Base-by-base conservation (phyloP, 2,888 invertebrate genomes). In the Cataglyphis livida region DNA sequence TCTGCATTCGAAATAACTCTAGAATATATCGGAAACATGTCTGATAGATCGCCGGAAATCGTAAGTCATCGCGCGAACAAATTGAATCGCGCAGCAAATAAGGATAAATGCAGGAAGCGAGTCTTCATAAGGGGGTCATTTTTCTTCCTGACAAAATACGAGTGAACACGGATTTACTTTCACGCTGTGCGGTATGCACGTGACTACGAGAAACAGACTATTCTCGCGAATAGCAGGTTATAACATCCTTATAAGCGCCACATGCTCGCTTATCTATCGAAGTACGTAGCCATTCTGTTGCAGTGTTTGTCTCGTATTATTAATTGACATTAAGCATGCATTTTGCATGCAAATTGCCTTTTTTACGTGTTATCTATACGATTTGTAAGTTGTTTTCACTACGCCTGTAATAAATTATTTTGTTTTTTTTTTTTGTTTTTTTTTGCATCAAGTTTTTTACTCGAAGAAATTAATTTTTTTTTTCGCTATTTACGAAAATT, bases 11-110 rank as follows among this genome's bases (percentile, higher is more conserved):
- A n/a, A n/a, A 35, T 38, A 12, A 35, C 57, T 21, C 18, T 57
- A 18, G 21, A 51, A 71, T 32, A 32, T 66, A 32, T 59, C 71
- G 35, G 28, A 48, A 59, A 59, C 59, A 18, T 25, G 44, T 71
- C 25, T 21, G 71, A 71, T 79, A 59, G 71, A 79, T 71, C 25
- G 44, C 59, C 71, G 78, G 78, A 79, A 79, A 79, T 79, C 78
- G 57, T 78, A 78, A 78, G 70, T 78, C 78, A 79, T 59, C 21
- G 25, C 59, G 25, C 78, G 71, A 35, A 44, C 44, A 79, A 79
- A 79, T 79, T 79, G 71, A 71, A 78, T 59, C 59, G 78, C 71
- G 59, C 35, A 44, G 44, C 71, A 79, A 76, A 68, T 54, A 76
- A 76, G 76, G 68, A 76, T 57, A 57, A 79, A 79, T 59, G 59